A percentile compares a stretch with the other conserved stretches of the same genome.
These are phyloP conservation scores for Matsumyia berberina DNA, from an alignment of 2,888 invertebrate species.

Conservation along the genomic window DNA sequence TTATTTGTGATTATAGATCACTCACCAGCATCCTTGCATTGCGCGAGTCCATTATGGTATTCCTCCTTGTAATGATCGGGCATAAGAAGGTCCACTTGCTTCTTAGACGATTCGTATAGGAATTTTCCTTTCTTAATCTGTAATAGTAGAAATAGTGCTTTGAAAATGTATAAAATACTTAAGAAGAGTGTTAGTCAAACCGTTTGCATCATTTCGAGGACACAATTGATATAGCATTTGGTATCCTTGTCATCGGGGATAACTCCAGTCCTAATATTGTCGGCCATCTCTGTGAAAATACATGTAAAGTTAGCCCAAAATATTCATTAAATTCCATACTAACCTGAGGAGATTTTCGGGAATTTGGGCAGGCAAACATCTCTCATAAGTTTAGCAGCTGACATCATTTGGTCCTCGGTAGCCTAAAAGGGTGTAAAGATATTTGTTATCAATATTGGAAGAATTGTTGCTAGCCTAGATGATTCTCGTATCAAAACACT, in stretches of 20 bases:
- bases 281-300: constrained; percentile 79
- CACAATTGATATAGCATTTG: constrained; percentile 86
- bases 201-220: constrained; percentile 85
- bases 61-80: constrained; percentile 81
- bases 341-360: constrained; percentile 80
- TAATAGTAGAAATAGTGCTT: constrained; percentile 3
- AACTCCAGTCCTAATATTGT: constrained; percentile 80
- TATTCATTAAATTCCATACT: constrained; percentile 61
- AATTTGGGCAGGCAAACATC: constrained; percentile 88
- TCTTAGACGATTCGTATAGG: constrained; percentile 80
- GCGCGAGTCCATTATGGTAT: constrained; percentile 79
- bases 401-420: constrained; percentile 87
- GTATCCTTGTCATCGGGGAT: constrained; percentile 81
- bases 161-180: not conserved
- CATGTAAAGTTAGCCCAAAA: constrained; percentile 35
- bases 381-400: constrained; percentile 87
- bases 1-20: too few relatives aligned
- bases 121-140: constrained; percentile 84
- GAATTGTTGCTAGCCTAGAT: too few relatives aligned
- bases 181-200: constrained; percentile 79
- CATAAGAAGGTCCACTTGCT: constrained; percentile 83
- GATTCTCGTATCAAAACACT: too few relatives aligned
- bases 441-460: not conserved
- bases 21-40: constrained; percentile 80
- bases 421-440: constrained; percentile 77